Base-by-base conservation (phyloP, 2,113 vertebrate species). In the Anguilla japonica region DNA sequence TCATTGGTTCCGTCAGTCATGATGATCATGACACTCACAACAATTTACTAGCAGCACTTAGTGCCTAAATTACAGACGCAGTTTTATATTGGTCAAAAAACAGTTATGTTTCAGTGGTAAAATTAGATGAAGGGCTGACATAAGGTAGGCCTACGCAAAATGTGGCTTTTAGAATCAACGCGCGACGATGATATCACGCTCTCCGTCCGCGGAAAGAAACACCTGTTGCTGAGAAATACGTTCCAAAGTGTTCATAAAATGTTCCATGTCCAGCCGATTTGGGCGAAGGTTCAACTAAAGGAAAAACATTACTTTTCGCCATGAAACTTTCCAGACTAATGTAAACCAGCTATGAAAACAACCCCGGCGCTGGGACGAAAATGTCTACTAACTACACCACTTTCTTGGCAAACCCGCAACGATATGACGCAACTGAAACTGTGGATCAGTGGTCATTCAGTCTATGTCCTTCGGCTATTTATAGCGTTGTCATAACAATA, bases 271-370 rank as follows among this genome's bases (percentile, higher is more conserved):
- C n/a, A 34, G 29, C 71, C 16, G n/a, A 60, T 29, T 83, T 83
- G 50, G 81, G 50, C 6, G 16, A 60, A 22, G 82, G 16, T 83
- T 34, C 50, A 16, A 83, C 26, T n/a, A 83, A 83, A 83, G n/a
- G n/a, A 60, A 57, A 83, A 57, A 83, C 53, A 57, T 57, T 81
- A 46, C 41, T 22, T 82, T 57, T 29, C 34, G 82, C 82, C 26
- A n/a, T 83, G 20, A 83, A 34, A 60, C 53, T 83, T 83, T 83
- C 82, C 82, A 83, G 50, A 60, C 82, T 29, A 84, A 75, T 46
- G 39, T 11, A 78, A 84, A 75, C 63, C 83, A 75, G 41, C 83
- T 84, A 75, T 46, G 53, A 84, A 75, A 84, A 71, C 83, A 84
- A 40, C n/a, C 40, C 20, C 13, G 34, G 8, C 9, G 7, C 41